Evolutionary conservation across 2,113 vertebrate species (phyloP).

Genomic region (Bungarus multicinctus): DNA sequence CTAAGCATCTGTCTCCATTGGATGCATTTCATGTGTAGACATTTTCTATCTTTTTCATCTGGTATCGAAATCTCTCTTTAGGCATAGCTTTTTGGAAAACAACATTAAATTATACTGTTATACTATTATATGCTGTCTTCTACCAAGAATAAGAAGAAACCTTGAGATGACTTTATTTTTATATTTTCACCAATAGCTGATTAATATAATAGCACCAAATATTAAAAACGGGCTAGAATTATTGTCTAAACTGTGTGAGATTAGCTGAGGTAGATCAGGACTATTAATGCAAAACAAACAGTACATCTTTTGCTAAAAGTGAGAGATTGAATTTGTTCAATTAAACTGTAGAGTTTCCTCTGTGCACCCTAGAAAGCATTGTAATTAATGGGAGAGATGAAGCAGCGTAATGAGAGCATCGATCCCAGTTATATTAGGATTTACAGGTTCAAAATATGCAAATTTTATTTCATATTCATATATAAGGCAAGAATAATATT

Average conservation of each 20-base stretch:
- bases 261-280: too few relatives aligned
- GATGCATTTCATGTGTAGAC: not conserved
- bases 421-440: not conserved
- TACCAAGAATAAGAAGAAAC: not conserved
- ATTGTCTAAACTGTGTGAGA: not conserved
- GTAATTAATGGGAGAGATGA: not conserved
- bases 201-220: not conserved
- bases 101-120: not conserved
- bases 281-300: not conserved
- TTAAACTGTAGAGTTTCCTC: not conserved
- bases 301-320: not conserved
- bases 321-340: not conserved
- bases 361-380: not conserved
- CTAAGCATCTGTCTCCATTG: not conserved
- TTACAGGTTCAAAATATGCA: not conserved
- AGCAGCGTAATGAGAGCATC: not conserved
- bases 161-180: not conserved
- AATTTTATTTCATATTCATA: not conserved
- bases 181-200: not conserved
- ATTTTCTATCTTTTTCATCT: not conserved
- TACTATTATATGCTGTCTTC: not conserved
- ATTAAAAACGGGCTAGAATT: not conserved
- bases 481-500: not conserved
- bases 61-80: not conserved
- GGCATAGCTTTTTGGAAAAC: not conserved